Conservation (phyloP, 2,113 vertebrate genomes). For the Archilochus colubris region DNA sequence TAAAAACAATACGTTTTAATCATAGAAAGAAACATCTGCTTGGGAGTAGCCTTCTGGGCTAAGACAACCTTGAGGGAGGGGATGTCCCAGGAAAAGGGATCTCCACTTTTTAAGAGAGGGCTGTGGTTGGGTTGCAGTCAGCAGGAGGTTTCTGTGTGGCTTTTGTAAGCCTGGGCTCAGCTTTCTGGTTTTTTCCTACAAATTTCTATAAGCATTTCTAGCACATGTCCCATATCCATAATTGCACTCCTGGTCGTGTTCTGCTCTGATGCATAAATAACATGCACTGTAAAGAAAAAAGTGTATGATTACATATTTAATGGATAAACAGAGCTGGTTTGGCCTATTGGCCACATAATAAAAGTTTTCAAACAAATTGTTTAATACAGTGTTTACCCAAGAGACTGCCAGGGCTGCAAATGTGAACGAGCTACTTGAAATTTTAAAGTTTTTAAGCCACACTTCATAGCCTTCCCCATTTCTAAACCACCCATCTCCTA, state of each 20-base stretch:
- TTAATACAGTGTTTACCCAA: slow-evolving; percentile 57
- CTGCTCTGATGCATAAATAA: slow-evolving; percentile 72
- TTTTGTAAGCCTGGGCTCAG: too few relatives aligned
- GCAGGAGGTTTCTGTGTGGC: neutral
- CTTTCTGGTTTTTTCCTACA: neutral
- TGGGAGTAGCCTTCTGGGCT: neutral
- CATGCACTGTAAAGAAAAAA: slow-evolving; percentile 55
- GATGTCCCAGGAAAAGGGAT: neutral
- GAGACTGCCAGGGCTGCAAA: slow-evolving; percentile 20
- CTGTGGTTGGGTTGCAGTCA: neutral
- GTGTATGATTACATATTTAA: slow-evolving; percentile 67
- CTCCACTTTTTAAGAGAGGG: neutral
- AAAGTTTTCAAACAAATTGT: slow-evolving; percentile 54
- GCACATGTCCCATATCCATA: slow-evolving; percentile 46
- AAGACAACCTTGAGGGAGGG: neutral
- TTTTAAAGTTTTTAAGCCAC: neutral
- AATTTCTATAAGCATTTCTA: slow-evolving; percentile 42
- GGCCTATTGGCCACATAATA: slow-evolving; percentile 66
- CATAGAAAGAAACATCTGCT: neutral
- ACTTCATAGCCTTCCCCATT: slow-evolving; percentile 10
- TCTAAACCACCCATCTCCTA: neutral
- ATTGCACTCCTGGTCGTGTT: slow-evolving; percentile 60
- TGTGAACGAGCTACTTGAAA: slow-evolving; percentile 24
- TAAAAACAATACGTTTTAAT: neutral
- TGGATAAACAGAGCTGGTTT: slow-evolving; percentile 49